These are phyloP conservation scores for Porites lobata DNA, from an alignment of 92 coral and sea anemone genomes.

Conservation along the genomic window DNA sequence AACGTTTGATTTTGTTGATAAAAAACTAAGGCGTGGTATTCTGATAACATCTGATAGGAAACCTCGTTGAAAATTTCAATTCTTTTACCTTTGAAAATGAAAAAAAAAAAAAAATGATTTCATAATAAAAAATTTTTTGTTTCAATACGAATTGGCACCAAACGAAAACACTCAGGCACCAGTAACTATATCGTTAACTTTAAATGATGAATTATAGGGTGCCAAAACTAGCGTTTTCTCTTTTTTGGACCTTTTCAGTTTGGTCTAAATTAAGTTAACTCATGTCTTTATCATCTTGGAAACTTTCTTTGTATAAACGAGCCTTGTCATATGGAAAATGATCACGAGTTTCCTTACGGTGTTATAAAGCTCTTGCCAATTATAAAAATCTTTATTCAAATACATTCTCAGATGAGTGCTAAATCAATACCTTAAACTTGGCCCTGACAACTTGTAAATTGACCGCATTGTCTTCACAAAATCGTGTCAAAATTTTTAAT, in stretches of 20 bases:
- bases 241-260: too few relatives aligned
- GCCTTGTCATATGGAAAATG: not conserved
- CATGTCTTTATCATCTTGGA: not conserved
- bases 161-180: too few relatives aligned
- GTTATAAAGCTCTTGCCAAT: not conserved
- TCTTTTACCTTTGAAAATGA: not conserved
- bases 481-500: conserved; percentile 1
- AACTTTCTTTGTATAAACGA: not conserved
- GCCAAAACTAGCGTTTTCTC: too few relatives aligned
- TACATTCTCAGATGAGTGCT: not conserved
- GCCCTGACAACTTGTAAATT: conserved; percentile 3
- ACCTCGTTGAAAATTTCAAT: not conserved
- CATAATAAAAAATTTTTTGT: too few relatives aligned
- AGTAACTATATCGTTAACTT: too few relatives aligned
- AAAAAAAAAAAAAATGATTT: too few relatives aligned
- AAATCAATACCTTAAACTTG: not conserved
- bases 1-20: not conserved
- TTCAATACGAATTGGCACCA: too few relatives aligned
- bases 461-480: not conserved
- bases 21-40: not conserved
- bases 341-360: conserved; percentile 5
- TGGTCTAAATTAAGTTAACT: not conserved
- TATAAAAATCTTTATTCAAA: conserved; percentile 16
- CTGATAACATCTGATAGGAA: not conserved
- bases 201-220: too few relatives aligned